Evolutionary conservation across 2,888 invertebrate genomes (phyloP).

Genomic region (Octodonta nipae): DNA sequence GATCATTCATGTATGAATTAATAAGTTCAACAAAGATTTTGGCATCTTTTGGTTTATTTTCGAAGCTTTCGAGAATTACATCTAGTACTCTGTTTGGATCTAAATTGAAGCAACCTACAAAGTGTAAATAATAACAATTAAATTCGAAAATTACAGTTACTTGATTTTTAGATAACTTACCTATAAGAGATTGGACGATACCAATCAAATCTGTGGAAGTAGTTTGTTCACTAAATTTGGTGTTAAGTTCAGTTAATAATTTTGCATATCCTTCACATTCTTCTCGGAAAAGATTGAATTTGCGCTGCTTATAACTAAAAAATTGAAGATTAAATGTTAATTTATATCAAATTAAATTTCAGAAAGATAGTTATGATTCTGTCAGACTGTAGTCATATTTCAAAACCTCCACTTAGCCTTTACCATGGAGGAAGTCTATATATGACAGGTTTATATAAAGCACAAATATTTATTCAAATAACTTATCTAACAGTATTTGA

Average conservation of each 20-base stretch:
- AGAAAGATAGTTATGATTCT: too few relatives aligned
- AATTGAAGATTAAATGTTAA: slow-evolving; percentile 5
- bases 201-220: slow-evolving; percentile 62
- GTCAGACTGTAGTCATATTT: too few relatives aligned
- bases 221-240: slow-evolving; percentile 53
- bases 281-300: slow-evolving; percentile 95
- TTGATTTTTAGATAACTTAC: slow-evolving; percentile 35
- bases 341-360: slow-evolving; percentile 3
- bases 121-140: slow-evolving; percentile 1
- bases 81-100: slow-evolving; percentile 97
- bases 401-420: too few relatives aligned
- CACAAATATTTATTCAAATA: too few relatives aligned
- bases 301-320: slow-evolving; percentile 93
- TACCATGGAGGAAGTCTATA: too few relatives aligned
- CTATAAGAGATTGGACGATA: slow-evolving; percentile 86
- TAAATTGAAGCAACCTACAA: slow-evolving; percentile 90
- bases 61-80: slow-evolving; percentile 91
- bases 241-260: slow-evolving; percentile 83
- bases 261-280: slow-evolving; percentile 99
- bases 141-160: slow-evolving; percentile 8
- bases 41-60: slow-evolving; percentile 66
- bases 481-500: too few relatives aligned
- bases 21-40: slow-evolving; percentile 76
- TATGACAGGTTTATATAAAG: too few relatives aligned
- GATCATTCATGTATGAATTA: slow-evolving; percentile 77